Percentiles rank a stretch among this genome's conserved stretches.
These are phyloP conservation scores for Bombus picipes DNA, from an alignment of 1,140 invertebrate species.

Conservation along the genomic window DNA sequence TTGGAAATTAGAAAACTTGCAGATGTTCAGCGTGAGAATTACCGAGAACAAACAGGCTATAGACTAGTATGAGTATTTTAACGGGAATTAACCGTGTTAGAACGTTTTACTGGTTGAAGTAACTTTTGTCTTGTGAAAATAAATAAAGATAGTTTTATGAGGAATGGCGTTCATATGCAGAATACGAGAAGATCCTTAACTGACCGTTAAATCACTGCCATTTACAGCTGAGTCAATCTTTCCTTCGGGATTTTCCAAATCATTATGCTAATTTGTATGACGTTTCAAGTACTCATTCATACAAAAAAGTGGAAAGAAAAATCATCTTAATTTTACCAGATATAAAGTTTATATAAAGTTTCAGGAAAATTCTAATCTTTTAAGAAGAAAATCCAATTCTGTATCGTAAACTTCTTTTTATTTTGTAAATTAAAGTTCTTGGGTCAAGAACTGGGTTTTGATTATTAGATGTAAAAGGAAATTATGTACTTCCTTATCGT, in stretches of 20 bases:
- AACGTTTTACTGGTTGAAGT: not conserved
- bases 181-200: not conserved
- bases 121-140: constrained; percentile 4
- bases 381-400: not conserved
- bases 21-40: not conserved
- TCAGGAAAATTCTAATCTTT: not conserved
- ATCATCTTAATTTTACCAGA: not conserved
- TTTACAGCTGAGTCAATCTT: constrained; percentile 35
- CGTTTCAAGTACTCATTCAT: not conserved
- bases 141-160: constrained; percentile 23
- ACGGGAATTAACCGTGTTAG: not conserved
- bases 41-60: not conserved
- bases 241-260: constrained; percentile 29
- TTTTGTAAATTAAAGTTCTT: not conserved
- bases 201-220: constrained; percentile 6
- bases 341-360: not conserved
- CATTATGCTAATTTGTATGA: not conserved
- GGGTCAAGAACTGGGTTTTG: not conserved
- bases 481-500: not conserved
- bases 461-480: not conserved
- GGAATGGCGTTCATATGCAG: not conserved
- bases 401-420: not conserved
- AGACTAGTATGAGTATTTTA: not conserved
- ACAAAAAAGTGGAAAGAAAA: not conserved
- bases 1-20: not conserved